phyloP scores from a whole-genome alignment of 2,888 invertebrate species.

The Pyralis farinalis region DNA sequence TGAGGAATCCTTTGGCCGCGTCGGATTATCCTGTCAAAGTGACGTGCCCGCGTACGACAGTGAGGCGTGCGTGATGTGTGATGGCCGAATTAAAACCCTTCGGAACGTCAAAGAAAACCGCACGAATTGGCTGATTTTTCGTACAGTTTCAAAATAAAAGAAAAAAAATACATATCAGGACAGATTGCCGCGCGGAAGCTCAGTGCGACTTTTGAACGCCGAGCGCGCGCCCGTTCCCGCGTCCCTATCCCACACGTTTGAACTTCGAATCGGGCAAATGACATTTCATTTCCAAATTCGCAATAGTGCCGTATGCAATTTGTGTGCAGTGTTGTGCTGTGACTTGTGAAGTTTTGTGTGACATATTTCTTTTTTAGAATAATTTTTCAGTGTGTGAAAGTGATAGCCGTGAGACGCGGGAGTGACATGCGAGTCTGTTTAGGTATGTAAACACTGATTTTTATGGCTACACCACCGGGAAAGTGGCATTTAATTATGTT shows the following conservation, averaged over 20 bases:
- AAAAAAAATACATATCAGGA: slow-evolving; percentile 45
- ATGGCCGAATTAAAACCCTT: slow-evolving; percentile 34
- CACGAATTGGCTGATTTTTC: slow-evolving; percentile 57
- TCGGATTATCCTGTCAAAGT: slow-evolving; percentile 61
- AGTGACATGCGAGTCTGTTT: slow-evolving; percentile 7
- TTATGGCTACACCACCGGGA: not conserved
- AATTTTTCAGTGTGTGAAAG: slow-evolving; percentile 3
- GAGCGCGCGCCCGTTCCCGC: slow-evolving; percentile 61
- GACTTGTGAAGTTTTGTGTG: slow-evolving; percentile 8
- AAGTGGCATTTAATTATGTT: not conserved
- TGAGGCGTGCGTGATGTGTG: slow-evolving; percentile 25
- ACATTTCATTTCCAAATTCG: not conserved
- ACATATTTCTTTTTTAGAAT: slow-evolving; percentile 4
- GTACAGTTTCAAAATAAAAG: slow-evolving; percentile 63
- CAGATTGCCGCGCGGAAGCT: slow-evolving; percentile 59
- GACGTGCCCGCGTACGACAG: slow-evolving; percentile 36
- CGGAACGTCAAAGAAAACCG: slow-evolving; percentile 51
- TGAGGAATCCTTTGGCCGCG: slow-evolving; percentile 23
- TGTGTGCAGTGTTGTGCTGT: slow-evolving; percentile 8
- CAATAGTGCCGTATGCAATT: not conserved
- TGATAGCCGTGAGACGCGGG: not conserved
- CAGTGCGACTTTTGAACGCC: slow-evolving; percentile 69
- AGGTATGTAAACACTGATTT: slow-evolving; percentile 5
- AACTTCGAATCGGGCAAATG: slow-evolving; percentile 21
- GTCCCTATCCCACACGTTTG: slow-evolving; percentile 38